Evolutionary conservation across 2,888 invertebrate genomes (phyloP), one percentile per base, ranked within the genome.

Genomic region (Callyntrura sp.): DNA sequence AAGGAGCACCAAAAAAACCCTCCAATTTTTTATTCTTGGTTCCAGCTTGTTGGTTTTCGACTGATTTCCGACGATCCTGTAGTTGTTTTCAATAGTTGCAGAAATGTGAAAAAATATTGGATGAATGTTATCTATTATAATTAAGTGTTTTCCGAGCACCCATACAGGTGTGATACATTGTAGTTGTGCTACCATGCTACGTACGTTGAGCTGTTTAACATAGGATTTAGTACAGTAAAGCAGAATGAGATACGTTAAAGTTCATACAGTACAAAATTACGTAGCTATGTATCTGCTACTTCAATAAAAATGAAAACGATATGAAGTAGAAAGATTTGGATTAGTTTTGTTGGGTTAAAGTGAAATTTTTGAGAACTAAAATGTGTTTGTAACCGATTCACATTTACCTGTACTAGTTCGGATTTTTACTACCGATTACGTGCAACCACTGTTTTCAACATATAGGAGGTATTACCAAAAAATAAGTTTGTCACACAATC

Each of bases 1-100:
- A 0, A 5, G 78, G 14, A 6, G 8, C 78, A 4, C 78, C 78
- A 0, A 78, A n/a, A 9, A 78, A 23, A 14, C 55, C 1, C 28
- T 78, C 55, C 28, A 78, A 35, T 11, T 78, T 78, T 8, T 9
- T 78, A 8, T 28, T 25, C 23, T 23, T 48, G 9, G 90, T 82
- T 4, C 85, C 88, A 2, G 51, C 43, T 25, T 88, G 57, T 14
- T 84, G 28, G 11, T 45, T 82, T 48, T 90, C 91, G 17, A 81
- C 55, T 9, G 83, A 91, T 57, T 82, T 83, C 6, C 92, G 88
- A 12, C 85, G 82, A 78, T 91, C 91, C 91, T 91, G 68, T 35
- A 84, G 35, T 70, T 43, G n/a, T 70, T 62, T 62, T 62, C 11
- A 25, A 35, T 28, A 65, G 65, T 14, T 28, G 28, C 14, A 65